Conservation (phyloP, 2,888 invertebrate species). For the Silvanus unidentatus region DNA sequence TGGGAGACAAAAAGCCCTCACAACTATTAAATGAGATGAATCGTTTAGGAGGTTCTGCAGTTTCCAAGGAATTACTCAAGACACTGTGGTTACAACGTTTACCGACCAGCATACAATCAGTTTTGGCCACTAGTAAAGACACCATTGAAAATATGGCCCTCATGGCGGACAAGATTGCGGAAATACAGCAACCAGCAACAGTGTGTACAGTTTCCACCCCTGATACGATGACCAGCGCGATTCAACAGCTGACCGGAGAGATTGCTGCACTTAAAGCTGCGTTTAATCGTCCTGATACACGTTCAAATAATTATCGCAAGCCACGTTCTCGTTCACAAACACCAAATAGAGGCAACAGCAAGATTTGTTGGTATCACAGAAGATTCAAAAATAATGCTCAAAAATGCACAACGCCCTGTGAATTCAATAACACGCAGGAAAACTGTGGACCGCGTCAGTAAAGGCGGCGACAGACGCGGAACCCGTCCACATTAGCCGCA, state of each 20-base stretch:
- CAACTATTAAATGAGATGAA: slow-evolving; percentile 25
- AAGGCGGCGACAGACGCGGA: no score
- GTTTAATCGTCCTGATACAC: background rate
- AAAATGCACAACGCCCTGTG: no score
- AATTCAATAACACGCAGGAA: no score
- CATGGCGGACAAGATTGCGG: slow-evolving; percentile 13
- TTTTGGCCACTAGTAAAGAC: slow-evolving; percentile 20
- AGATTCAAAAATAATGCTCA: no score
- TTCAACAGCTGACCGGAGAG: background rate
- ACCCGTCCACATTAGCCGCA: no score
- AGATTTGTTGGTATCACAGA: no score
- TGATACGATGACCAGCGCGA: background rate
- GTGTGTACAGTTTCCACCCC: background rate
- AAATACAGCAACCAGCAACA: slow-evolving; percentile 4
- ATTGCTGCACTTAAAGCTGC: background rate
- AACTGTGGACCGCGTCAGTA: no score
- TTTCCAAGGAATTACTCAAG: slow-evolving; percentile 20
- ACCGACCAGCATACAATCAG: slow-evolving; percentile 16
- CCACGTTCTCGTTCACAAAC: no score
- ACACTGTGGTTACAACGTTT: slow-evolving; percentile 25
- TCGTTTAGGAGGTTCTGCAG: slow-evolving; percentile 18
- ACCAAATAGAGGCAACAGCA: no score
- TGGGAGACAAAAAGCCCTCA: slow-evolving; percentile 27
- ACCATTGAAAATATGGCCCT: slow-evolving; percentile 7
- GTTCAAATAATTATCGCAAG: no score